Base-by-base conservation (phyloP, 2,113 vertebrate genomes). In the Pleuronectes platessa region DNA sequence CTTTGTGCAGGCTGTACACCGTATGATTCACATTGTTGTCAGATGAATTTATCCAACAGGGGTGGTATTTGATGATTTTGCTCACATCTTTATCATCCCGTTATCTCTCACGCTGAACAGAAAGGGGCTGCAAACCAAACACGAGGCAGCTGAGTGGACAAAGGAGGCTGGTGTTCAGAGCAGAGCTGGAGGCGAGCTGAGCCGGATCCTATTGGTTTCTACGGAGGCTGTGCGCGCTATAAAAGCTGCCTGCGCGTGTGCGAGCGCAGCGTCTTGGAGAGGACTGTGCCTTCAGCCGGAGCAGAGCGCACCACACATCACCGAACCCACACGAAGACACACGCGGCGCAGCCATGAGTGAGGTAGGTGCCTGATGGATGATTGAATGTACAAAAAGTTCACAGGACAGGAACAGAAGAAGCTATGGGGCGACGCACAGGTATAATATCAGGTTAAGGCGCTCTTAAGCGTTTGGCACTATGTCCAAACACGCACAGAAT, bases 281-380 rank as follows among this genome's bases (percentile, higher is more conserved):
- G 71, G 71, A 82, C 55, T 66, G 74, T 49, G 56, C 40, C 61
- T 67, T 64, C 58, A 78, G 17, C 13, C 21, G 11, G 67, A 37
- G 21, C 53, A 11, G 26, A 2, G 49, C 63, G 45, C 85, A 74
- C 1, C 82, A 3, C 71, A 66, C 9, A 68, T 2, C 54, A 27
- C 6, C 37, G 54, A 56, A 62, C 15, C 77, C 61, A 51, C 62
- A 61, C 47, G 11, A 49, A 11, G 3, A 70, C 37, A 27, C 73
- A 23, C 60, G 2, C 71, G 56, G 70, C 71, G 56, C 72, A 87
- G 89, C 68, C 86, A 95, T 95, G 94, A 95, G 94, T 71, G 93
- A 94, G 93, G 94, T 95, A 93, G 74, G 93, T 61, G 42, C 40
- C 40, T 13, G 40, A 13, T 13, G 40, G 40, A 3, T 42, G 40